These are phyloP conservation scores for Eumacrocentrus americanus DNA, from an alignment of 2,888 invertebrate genomes.

Conservation along the genomic window DNA sequence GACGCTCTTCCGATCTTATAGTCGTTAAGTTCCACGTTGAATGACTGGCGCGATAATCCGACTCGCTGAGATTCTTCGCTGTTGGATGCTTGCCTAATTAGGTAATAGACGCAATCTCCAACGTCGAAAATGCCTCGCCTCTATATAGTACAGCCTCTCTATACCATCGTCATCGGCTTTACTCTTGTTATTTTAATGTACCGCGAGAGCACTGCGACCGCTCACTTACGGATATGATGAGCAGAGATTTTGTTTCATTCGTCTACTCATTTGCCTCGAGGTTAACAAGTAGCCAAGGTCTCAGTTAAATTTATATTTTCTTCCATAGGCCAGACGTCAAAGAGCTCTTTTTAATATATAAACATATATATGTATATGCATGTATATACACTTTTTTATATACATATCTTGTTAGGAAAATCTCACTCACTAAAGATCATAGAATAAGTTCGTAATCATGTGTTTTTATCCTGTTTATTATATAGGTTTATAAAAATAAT, in stretches of 20 bases:
- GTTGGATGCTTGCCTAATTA: slow-evolving; percentile 21
- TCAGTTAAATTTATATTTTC: background rate
- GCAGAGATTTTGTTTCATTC: background rate
- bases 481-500: background rate
- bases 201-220: too few relatives aligned
- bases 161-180: background rate
- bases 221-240: background rate
- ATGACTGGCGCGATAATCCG: slow-evolving; percentile 11
- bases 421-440: background rate
- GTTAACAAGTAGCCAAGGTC: background rate
- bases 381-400: too few relatives aligned
- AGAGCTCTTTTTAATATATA: background rate
- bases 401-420: background rate
- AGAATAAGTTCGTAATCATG: background rate
- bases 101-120: slow-evolving; percentile 15
- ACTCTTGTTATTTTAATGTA: background rate
- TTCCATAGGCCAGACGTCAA: background rate
- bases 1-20: too few relatives aligned
- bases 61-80: background rate
- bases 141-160: background rate
- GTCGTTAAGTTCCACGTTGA: slow-evolving; percentile 4
- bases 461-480: background rate
- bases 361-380: too few relatives aligned
- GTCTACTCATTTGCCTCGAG: background rate
- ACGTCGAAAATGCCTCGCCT: slow-evolving; percentile 2